These are phyloP conservation scores for Hemaris fuciformis DNA, from an alignment of 2,888 invertebrate genomes.

Conservation along the genomic window DNA sequence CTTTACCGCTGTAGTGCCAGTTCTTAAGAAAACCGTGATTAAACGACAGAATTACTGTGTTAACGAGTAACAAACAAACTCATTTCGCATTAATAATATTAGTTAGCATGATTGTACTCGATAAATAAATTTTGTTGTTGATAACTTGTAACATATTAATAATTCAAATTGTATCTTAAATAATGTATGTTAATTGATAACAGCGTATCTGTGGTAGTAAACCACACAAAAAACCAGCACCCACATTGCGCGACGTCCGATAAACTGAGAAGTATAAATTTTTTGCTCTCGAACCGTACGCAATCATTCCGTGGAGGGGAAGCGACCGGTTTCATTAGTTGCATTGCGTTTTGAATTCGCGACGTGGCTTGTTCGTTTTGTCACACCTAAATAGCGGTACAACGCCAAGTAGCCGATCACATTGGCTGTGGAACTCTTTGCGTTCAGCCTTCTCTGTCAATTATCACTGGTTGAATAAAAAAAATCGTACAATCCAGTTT, in stretches of 20 bases:
- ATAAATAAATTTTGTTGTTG: background rate
- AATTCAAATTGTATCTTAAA: slow-evolving; percentile 25
- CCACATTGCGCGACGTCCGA: slow-evolving; percentile 24
- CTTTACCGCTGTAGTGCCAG: no score
- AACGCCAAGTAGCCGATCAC: slow-evolving; percentile 14
- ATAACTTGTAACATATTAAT: slow-evolving; percentile 5
- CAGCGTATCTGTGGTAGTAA: slow-evolving; percentile 16
- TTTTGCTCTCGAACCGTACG: slow-evolving; percentile 9
- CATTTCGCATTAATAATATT: no score
- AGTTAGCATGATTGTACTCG: background rate
- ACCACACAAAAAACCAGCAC: slow-evolving; percentile 28
- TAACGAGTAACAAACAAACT: no score
- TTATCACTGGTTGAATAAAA: slow-evolving; percentile 26
- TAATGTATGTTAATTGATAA: slow-evolving; percentile 32
- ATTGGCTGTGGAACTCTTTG: slow-evolving; percentile 16
- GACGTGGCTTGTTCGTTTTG: slow-evolving; percentile 27
- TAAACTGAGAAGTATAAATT: slow-evolving; percentile 27
- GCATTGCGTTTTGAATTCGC: slow-evolving; percentile 36
- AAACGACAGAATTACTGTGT: no score
- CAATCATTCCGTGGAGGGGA: slow-evolving; percentile 31
- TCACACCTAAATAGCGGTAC: slow-evolving; percentile 29
- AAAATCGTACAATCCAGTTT: slow-evolving; percentile 21
- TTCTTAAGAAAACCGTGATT: no score
- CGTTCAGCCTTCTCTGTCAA: slow-evolving; percentile 8
- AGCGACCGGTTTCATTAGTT: slow-evolving; percentile 35